Conservation (phyloP, 2,797 vertebrate species). For the Mareca strepera region DNA sequence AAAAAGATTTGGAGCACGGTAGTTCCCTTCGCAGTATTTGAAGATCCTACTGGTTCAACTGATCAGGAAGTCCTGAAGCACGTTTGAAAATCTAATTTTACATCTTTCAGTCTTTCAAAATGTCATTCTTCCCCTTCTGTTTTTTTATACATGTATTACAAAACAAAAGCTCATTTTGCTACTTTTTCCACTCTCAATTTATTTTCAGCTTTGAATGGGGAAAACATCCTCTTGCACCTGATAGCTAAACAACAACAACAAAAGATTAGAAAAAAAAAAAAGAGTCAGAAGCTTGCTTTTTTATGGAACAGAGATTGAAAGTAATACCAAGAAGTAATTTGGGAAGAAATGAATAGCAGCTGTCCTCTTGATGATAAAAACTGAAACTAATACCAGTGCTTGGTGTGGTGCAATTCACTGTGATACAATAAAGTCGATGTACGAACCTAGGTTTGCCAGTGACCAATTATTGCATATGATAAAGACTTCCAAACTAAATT, state of each 20-base stretch:
- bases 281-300: background rate
- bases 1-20: background rate
- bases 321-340: conserved; percentile 30
- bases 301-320: conserved; percentile 17
- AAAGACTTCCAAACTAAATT: background rate
- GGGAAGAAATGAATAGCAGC: conserved; percentile 40
- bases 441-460: background rate
- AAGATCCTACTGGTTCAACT: background rate
- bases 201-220: background rate
- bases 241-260: background rate
- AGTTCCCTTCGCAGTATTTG: background rate
- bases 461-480: background rate
- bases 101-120: background rate
- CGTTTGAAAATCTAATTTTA: background rate
- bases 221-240: background rate
- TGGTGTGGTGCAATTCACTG: background rate
- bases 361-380: conserved; percentile 36
- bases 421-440: background rate
- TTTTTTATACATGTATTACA: background rate
- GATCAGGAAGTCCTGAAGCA: background rate
- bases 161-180: background rate
- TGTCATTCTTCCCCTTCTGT: background rate
- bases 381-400: conserved; percentile 14
- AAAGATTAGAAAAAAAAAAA: background rate
- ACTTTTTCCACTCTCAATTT: background rate